These are phyloP conservation scores for Stenurella melanura DNA, from an alignment of 2,888 invertebrate genomes.

Conservation along the genomic window DNA sequence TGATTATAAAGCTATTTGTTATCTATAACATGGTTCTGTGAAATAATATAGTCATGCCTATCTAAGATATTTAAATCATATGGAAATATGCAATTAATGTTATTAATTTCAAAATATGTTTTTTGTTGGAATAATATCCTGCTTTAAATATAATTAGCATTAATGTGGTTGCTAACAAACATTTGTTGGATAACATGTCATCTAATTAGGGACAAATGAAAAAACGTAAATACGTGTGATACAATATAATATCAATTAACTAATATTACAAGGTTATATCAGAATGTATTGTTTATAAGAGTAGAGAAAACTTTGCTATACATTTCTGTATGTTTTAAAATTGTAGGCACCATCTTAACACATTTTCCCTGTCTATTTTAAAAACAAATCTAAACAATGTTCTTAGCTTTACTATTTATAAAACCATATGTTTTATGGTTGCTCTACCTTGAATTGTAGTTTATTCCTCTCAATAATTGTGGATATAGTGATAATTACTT, in stretches of 20 bases:
- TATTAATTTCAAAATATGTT: too few species aligned
- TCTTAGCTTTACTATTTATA: background rate
- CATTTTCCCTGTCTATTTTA: background rate
- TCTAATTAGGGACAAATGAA: too few species aligned
- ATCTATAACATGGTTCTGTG: too few species aligned
- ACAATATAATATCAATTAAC: too few species aligned
- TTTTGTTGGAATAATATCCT: too few species aligned
- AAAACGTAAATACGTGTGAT: too few species aligned
- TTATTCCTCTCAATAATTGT: conserved; percentile 1
- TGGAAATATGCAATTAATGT: too few species aligned
- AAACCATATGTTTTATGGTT: background rate
- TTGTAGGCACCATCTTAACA: background rate
- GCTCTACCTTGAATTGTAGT: background rate
- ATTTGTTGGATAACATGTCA: too few species aligned
- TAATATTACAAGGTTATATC: too few species aligned
- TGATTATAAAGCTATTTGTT: too few species aligned
- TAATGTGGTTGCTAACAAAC: background rate
- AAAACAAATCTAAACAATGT: background rate
- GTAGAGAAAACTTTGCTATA: background rate
- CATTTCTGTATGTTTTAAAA: background rate
- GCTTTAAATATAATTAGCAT: background rate
- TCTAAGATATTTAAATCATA: too few species aligned
- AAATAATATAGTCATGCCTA: too few species aligned
- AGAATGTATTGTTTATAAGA: background rate
- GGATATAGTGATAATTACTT: background rate